phyloP scores from a whole-genome alignment of 2,113 vertebrate species.

The Odontesthes bonariensis region DNA sequence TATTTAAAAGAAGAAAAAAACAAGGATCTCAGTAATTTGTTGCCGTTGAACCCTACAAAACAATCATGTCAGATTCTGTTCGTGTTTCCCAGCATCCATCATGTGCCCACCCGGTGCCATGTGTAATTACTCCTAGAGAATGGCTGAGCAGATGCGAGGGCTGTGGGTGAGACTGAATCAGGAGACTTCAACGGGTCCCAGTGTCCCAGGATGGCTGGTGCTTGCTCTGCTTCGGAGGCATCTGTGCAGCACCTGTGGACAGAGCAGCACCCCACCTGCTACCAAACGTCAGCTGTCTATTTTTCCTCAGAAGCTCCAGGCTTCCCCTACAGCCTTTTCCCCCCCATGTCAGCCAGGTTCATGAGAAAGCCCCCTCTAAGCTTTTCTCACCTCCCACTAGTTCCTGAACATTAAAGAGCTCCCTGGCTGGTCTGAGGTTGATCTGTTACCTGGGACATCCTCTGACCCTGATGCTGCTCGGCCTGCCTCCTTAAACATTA shows the following conservation, averaged over 20 bases:
- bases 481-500: slow-evolving; percentile 71
- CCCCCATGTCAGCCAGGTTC: slow-evolving; percentile 69
- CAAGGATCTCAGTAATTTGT: slow-evolving; percentile 36
- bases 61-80: slow-evolving; percentile 56
- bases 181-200: slow-evolving; percentile 69
- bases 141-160: slow-evolving; percentile 84
- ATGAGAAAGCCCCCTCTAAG: slow-evolving; percentile 75
- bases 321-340: slow-evolving; percentile 34
- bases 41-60: slow-evolving; percentile 55
- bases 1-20: slow-evolving; percentile 7
- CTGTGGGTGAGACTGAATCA: slow-evolving; percentile 70
- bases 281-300: slow-evolving; percentile 72
- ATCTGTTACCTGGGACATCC: slow-evolving; percentile 69
- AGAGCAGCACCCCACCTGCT: slow-evolving; percentile 64
- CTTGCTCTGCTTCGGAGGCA: slow-evolving; percentile 71
- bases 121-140: slow-evolving; percentile 82
- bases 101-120: slow-evolving; percentile 74
- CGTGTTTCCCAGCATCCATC: slow-evolving; percentile 76
- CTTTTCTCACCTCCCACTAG: slow-evolving; percentile 83
- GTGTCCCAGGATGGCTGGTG: slow-evolving; percentile 74
- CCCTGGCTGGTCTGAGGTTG: slow-evolving; percentile 64
- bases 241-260: slow-evolving; percentile 85
- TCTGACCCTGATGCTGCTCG: slow-evolving; percentile 68
- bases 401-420: slow-evolving; percentile 76
- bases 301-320: slow-evolving; percentile 47